These are phyloP conservation scores for Ypsolopha sequella DNA, from an alignment of 2,888 invertebrate genomes.

Conservation along the genomic window DNA sequence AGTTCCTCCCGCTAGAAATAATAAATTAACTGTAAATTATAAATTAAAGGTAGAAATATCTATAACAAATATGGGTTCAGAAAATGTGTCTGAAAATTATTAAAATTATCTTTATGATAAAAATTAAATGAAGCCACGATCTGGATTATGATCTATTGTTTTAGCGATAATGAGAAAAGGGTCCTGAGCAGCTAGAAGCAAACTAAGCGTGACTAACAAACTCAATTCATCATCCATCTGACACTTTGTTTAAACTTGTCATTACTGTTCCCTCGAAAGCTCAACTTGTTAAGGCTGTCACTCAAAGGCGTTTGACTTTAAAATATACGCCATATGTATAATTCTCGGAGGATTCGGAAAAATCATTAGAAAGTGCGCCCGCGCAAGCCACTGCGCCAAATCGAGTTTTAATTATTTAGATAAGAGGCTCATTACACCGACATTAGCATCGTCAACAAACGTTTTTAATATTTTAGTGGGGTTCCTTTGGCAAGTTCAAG, in stretches of 20 bases:
- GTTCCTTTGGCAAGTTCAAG: conserved; percentile 11
- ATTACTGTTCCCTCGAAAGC: background rate
- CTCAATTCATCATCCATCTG: background rate
- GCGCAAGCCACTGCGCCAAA: conserved; percentile 25
- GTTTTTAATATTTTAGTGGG: conserved; percentile 26
- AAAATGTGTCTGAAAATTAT: too few species aligned
- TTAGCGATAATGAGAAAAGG: too few species aligned
- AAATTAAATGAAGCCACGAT: too few species aligned
- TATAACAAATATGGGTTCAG: too few species aligned
- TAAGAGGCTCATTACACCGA: conserved; percentile 60
- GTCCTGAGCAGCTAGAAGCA: background rate
- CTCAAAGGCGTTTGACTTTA: conserved; percentile 1
- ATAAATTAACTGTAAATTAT: too few species aligned
- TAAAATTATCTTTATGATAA: too few species aligned
- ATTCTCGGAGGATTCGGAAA: background rate
- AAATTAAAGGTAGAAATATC: too few species aligned
- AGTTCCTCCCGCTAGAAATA: too few species aligned
- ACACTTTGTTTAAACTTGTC: background rate
- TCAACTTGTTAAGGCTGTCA: conserved; percentile 1
- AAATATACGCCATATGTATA: background rate
- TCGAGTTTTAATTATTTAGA: conserved; percentile 69
- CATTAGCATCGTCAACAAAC: conserved; percentile 57
- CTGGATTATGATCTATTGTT: too few species aligned
- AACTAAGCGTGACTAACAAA: background rate
- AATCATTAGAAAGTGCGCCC: conserved; percentile 4